Evolutionary conservation across 1,140 invertebrate genomes (phyloP).

Genomic region (Apis mellifera): DNA sequence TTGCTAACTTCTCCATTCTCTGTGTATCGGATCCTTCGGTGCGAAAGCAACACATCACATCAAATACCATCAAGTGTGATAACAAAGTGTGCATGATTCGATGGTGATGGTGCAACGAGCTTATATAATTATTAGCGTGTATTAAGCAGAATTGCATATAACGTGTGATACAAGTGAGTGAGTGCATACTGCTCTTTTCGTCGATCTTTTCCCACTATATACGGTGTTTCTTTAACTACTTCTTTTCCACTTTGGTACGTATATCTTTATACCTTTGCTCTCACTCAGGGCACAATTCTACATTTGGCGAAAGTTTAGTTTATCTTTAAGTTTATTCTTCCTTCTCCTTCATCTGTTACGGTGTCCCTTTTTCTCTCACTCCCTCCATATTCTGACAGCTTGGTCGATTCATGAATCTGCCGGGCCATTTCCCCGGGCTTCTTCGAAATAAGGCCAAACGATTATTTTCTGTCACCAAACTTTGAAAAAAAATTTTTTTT

Average conservation of each 20-base stretch:
- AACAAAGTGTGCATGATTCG: conserved; percentile 28
- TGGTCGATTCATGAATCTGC: conserved; percentile 74
- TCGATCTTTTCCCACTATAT: conserved; percentile 20
- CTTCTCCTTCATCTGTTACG: conserved; percentile 2
- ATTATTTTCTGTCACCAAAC: conserved; percentile 1
- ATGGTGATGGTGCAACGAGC: conserved; percentile 51
- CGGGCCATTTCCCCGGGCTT: conserved; percentile 68
- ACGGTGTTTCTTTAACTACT: conserved; percentile 13
- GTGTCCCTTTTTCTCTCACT: conserved; percentile 36
- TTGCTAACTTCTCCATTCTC: conserved; percentile 15
- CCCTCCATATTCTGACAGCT: conserved; percentile 66
- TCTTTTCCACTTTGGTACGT: conserved; percentile 17
- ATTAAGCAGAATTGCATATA: conserved; percentile 49
- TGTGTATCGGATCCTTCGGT: conserved; percentile 1
- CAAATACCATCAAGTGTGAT: conserved; percentile 6
- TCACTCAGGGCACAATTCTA: neutral
- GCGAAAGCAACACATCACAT: neutral
- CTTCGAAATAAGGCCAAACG: conserved; percentile 61
- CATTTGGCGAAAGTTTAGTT: neutral
- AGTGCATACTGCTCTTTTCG: conserved; percentile 38
- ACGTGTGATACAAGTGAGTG: conserved; percentile 45
- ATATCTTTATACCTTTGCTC: conserved; percentile 9
- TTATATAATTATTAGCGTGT: conserved; percentile 67
- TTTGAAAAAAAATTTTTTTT: neutral
- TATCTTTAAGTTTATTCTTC: neutral